Evolutionary conservation across 2,888 invertebrate genomes (phyloP), one percentile per base, ranked within the genome.

Genomic region (Dioctria linearis): DNA sequence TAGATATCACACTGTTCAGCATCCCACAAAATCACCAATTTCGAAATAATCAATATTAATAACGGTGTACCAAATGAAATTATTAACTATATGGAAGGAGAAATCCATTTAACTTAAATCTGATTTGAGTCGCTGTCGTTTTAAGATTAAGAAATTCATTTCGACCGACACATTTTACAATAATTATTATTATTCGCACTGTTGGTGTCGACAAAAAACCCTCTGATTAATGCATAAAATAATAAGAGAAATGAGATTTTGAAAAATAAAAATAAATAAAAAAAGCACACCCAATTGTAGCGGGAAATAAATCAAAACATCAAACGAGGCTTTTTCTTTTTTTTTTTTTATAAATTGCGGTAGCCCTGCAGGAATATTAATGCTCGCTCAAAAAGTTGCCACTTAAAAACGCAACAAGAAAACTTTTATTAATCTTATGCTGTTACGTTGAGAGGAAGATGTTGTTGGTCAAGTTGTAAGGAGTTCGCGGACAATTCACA

Each of bases 71-170:
- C 51, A 51, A 51, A n/a, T 51, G 63, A 8, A 63, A 13, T 39
- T 13, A 63, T 39, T 39, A 63, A 63, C 37, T 39, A 63, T 25
- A 63, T 25, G 8, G 6, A 11, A 8, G 11, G 11, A 63, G 11
- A 63, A 63, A 39, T 40, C 39, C 11, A 63, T 63, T 63, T 63
- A 63, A 63, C 37, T 63, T 39, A 4, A 37, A 25, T 25, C 8
- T 39, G 63, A 63, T 63, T 63, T 63, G 63, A 25, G 11, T 63
- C 40, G 5, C 63, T 63, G 25, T 39, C 63, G 40, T 40, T 63
- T 63, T 39, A 54, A 54, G 69, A 69, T 69, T 69, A 69, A 69
- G 69, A 69, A 69, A 69, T 69, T 51, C 69, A 69, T 69, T 69
- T 69, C 8, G 49, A 39, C 69, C 37, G 49, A 51, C 69, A 69